Base-by-base conservation (phyloP, 2,888 invertebrate species). In the Troides helena region DNA sequence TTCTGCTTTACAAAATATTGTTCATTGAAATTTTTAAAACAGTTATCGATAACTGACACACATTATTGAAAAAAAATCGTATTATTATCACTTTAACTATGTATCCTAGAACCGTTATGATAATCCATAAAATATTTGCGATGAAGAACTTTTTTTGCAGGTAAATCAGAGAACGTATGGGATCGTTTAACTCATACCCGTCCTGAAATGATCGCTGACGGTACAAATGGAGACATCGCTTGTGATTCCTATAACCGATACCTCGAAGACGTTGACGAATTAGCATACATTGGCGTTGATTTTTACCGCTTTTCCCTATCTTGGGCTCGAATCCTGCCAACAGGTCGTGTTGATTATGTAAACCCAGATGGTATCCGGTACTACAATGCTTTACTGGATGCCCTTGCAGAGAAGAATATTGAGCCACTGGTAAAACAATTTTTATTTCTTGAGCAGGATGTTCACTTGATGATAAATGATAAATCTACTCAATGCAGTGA, bases 181-280 rank as follows among this genome's bases (percentile, higher is more conserved):
- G 95, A 95, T 77, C 87, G 86, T 39, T 85, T 93, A 71, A 85
- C 88, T 0, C 93, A 93, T 77, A 89, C 90, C 0, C 85, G 86
- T 36, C 93, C 94, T 0, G 94, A 95, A 70, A 92, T 94, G 84
- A 94, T 96, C 50, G 92, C 84, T 0, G 94, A 95, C 72, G 85
- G 89, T 1, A 92, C 93, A 2, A 95, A 94, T 70, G 96, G 95
- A 0, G 95, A 96, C 77, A 80, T 95, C 2, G 95, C 96, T 0
- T 94, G 95, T 73, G 95, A 96, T 83, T 95, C 95, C 2, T 96
- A 95, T 84, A 90, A 95, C 82, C 93, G 94, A 72, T 95, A 94
- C 80, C 90, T 87, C 70, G 95, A 95, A 72, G 94, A 94, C 77
- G 93, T 94, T 0, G 87, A 89, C n/a, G 87, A 92, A 63, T 75